A percentile compares a stretch with the other conserved stretches of the same genome.
These are phyloP conservation scores for Lepilemur septentrionalis DNA, from an alignment of 2,797 vertebrate species.

Conservation along the genomic window DNA sequence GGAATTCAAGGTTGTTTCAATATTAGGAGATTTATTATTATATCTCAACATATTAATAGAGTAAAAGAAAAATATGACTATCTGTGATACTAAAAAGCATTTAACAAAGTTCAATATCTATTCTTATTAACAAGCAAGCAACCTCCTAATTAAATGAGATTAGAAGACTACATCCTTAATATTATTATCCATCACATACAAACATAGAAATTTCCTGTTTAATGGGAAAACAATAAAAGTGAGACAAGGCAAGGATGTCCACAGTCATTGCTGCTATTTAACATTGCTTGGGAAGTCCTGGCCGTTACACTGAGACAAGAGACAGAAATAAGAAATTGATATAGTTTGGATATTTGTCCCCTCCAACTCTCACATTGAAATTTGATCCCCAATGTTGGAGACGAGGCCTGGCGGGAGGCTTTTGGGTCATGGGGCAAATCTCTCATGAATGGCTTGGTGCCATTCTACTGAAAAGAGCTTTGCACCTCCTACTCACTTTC, in stretches of 20 bases:
- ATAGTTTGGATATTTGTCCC: too few relatives aligned
- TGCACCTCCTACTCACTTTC: too few relatives aligned
- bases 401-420: too few relatives aligned
- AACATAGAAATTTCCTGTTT: background rate
- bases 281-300: background rate
- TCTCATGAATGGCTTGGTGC: too few relatives aligned
- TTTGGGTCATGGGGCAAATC: too few relatives aligned
- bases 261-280: background rate
- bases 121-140: conserved; percentile 18
- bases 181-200: background rate
- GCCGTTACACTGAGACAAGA: background rate
- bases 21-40: background rate
- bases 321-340: background rate
- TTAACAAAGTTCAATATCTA: conserved; percentile 46
- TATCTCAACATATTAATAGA: background rate
- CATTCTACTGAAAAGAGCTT: too few relatives aligned
- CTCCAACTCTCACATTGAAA: too few relatives aligned
- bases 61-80: conserved; percentile 11
- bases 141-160: background rate
- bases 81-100: background rate
- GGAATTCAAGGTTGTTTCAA: background rate
- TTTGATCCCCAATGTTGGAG: too few relatives aligned
- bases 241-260: background rate
- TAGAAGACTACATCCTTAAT: background rate
- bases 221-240: background rate